A percentile compares a stretch with the other conserved stretches of the same genome.
Evolutionary conservation across 2,113 vertebrate species (phyloP).

Genomic region (Echinops telfairi): DNA sequence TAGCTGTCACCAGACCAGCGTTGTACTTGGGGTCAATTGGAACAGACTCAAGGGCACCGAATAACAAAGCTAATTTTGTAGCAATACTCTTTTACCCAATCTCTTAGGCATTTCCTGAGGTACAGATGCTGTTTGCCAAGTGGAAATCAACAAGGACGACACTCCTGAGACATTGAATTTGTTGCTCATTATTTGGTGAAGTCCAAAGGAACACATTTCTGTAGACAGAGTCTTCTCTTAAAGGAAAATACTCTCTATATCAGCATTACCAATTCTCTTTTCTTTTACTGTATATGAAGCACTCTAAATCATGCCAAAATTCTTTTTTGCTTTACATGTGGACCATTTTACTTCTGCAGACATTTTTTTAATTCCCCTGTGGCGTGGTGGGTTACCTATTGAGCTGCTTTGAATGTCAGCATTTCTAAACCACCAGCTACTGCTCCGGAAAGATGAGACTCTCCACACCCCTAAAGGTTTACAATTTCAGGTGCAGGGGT

Average conservation of each 20-base stretch:
- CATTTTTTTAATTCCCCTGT: not conserved
- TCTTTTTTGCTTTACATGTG: slow-evolving; percentile 5
- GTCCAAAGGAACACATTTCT: not conserved
- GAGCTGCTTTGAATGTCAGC: not conserved
- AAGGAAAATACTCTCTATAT: not conserved
- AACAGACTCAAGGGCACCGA: no score
- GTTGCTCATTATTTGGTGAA: not conserved
- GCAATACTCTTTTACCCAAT: no score
- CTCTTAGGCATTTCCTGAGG: not conserved
- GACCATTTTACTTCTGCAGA: not conserved
- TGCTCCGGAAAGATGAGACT: no score
- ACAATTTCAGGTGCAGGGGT: no score
- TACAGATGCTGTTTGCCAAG: not conserved
- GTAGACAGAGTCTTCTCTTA: not conserved
- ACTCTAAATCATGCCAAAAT: not conserved
- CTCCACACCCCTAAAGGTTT: no score
- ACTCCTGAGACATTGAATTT: not conserved
- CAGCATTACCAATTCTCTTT: not conserved
- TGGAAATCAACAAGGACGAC: not conserved
- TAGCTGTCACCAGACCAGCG: no score
- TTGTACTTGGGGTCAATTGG: no score
- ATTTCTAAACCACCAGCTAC: not conserved
- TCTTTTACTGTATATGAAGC: not conserved
- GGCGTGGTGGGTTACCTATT: no score
- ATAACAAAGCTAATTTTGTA: no score